Evolutionary conservation across 2,888 invertebrate species (phyloP).

Genomic region (Aspidapion aeneum): DNA sequence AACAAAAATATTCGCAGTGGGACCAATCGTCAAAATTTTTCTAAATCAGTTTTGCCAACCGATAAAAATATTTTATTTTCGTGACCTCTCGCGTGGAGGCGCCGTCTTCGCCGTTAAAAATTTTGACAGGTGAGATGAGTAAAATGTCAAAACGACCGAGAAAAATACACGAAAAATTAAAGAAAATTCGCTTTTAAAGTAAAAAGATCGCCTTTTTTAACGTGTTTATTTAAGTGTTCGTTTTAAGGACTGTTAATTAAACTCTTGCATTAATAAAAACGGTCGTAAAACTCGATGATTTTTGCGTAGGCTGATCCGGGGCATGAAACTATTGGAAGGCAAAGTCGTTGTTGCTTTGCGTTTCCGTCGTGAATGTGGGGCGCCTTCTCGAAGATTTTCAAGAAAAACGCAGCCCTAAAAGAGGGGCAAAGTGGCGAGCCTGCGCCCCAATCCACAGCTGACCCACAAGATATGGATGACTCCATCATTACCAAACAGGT

Average conservation of each 20-base stretch:
- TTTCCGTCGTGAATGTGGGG: constrained; percentile 46
- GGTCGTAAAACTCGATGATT: neutral
- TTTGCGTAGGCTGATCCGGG: constrained; percentile 43
- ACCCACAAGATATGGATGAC: constrained; percentile 58
- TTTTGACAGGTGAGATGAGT: neutral
- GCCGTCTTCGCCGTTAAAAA: neutral
- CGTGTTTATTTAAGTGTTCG: neutral
- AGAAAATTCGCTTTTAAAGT: neutral
- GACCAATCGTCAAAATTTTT: too few species aligned
- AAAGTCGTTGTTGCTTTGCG: constrained; percentile 39
- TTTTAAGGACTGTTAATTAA: neutral
- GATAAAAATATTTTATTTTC: neutral
- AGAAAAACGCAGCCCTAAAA: constrained; percentile 42
- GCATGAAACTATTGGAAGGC: constrained; percentile 47
- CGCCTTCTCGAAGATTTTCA: constrained; percentile 47
- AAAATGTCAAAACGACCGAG: neutral
- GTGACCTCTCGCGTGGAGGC: neutral
- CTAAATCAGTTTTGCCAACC: too few species aligned
- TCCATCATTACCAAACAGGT: constrained; percentile 65
- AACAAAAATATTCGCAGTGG: too few species aligned
- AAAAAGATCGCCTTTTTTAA: neutral
- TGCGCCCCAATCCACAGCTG: constrained; percentile 36
- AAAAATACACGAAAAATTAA: neutral
- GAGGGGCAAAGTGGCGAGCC: constrained; percentile 37
- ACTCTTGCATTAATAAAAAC: neutral